Evolutionary conservation across 2,113 vertebrate species (phyloP), one percentile per base, ranked within the genome.

Genomic region (Bufo gargarizans): DNA sequence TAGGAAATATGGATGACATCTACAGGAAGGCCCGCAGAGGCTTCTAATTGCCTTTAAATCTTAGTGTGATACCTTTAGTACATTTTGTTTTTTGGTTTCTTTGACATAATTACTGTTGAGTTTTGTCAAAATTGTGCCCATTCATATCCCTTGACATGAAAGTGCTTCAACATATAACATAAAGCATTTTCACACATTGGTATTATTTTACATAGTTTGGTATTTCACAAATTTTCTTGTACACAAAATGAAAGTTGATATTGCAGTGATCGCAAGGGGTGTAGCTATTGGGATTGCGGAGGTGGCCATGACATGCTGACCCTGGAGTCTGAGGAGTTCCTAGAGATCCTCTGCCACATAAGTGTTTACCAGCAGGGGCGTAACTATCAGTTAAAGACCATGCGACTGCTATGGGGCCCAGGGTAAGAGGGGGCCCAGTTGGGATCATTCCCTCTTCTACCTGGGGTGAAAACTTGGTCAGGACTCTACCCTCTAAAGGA

Each of bases 271-370:
- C 17, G 20, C 19, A 6, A 65, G 19, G 17, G 61, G 19, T 8
- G 3, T 61, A 61, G 58, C 58, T 61, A 17, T 65, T n/a, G 3
- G 11, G 6, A 12, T 22, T 69, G 20, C 20, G 33, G 20, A 69
- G 2, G 8, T n/a, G n/a, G n/a, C 12, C 10, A 1, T 11, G 0
- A 33, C 65, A 22, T 3, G 3, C 12, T 0, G 20, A 33, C 10
- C 6, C 9, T 69, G 8, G 6, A 69, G 20, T 3, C 10, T 22
- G 4, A 33, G n/a, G 10, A 2, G 19, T 2, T 0, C 61, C 59
- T 4, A 65, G 7, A 19, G 16, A 2, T 6, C 16, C 10, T 69
- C 0, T 33, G 65, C n/a, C n/a, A 33, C 9, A 33, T 69, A 65
- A 65, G 63, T 4, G 5, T 5, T 53, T 53, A 53, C 53, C 53